Base-by-base conservation (phyloP, 2,888 invertebrate genomes). In the Aphodius sticticus region DNA sequence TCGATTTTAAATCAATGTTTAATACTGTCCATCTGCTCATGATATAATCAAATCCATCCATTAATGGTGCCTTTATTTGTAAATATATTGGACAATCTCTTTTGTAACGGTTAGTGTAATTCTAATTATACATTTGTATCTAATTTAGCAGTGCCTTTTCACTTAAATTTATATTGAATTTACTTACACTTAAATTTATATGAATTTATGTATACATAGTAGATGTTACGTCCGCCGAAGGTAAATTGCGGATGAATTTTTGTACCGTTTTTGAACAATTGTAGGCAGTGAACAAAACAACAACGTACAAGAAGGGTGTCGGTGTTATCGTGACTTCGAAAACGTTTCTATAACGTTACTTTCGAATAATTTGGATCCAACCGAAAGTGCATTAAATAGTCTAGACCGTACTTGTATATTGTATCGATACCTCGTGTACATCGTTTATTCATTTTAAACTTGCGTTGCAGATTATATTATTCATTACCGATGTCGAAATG, bases 11-110 rank as follows among this genome's bases (percentile, higher is more conserved):
- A 53, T 53, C 53, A 53, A 53, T 53, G 53, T 53, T 53, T 53
- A 79, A 78, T 76, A 83, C 77, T 81, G 78, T 81, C 85, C 86
- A 84, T 86, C 86, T 87, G 88, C 88, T 88, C 88, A 88, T 85
- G 77, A 84, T 82, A 83, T 79, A 86, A 86, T 87, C 87, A 87
- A 88, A 88, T 89, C 89, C 89, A 88, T 89, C 89, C 89, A 89
- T 87, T 87, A 82, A 87, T 88, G 88, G 89, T 88, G 89, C 88
- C 89, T 89, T 88, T 84, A 83, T 84, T 84, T 86, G 85, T 86
- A 86, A 84, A 86, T 86, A 86, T 86, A 87, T 83, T 85, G 85
- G 85, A 86, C 85, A 87, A 85, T 86, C 85, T 84, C 85, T 86
- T 86, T 86, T 78, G 77, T 80, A 80, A 80, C 79, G 76, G 70